Evolutionary conservation across 2,888 invertebrate genomes (phyloP).

Genomic region (Liopterus haemorrhoidalis): DNA sequence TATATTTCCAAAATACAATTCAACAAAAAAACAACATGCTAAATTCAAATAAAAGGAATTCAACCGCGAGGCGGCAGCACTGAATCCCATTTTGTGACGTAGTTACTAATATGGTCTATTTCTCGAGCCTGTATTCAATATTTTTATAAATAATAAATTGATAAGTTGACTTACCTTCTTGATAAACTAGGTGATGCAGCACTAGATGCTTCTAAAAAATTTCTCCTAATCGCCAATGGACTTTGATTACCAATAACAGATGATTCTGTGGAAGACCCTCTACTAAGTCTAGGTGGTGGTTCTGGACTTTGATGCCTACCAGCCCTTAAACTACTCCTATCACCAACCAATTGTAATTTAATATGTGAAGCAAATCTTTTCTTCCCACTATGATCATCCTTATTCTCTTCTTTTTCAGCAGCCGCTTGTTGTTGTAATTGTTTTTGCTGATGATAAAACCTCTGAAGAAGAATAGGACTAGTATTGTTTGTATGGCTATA

Average conservation of each 20-base stretch:
- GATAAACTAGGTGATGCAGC: conserved; percentile 51
- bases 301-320: conserved; percentile 55
- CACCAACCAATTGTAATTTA: conserved; percentile 65
- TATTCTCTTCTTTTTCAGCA: conserved; percentile 23
- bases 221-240: conserved; percentile 55
- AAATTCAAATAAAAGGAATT: too few relatives aligned
- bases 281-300: conserved; percentile 51
- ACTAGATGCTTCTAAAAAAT: conserved; percentile 50
- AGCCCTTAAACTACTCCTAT: conserved; percentile 42
- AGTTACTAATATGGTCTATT: too few relatives aligned
- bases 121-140: background rate
- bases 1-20: too few relatives aligned
- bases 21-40: too few relatives aligned
- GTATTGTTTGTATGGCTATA: conserved; percentile 57
- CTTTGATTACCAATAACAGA: conserved; percentile 40
- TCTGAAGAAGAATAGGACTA: conserved; percentile 70
- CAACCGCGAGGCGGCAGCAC: too few relatives aligned
- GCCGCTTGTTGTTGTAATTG: conserved; percentile 53
- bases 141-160: conserved; percentile 2
- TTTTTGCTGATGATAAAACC: conserved; percentile 73
- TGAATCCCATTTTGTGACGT: too few relatives aligned
- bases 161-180: conserved; percentile 46
- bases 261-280: conserved; percentile 33
- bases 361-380: conserved; percentile 78
- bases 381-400: conserved; percentile 46